Evolutionary conservation across 2,888 invertebrate species (phyloP), one percentile per base, ranked within the genome.

Genomic region (Yponomeuta malinellus): DNA sequence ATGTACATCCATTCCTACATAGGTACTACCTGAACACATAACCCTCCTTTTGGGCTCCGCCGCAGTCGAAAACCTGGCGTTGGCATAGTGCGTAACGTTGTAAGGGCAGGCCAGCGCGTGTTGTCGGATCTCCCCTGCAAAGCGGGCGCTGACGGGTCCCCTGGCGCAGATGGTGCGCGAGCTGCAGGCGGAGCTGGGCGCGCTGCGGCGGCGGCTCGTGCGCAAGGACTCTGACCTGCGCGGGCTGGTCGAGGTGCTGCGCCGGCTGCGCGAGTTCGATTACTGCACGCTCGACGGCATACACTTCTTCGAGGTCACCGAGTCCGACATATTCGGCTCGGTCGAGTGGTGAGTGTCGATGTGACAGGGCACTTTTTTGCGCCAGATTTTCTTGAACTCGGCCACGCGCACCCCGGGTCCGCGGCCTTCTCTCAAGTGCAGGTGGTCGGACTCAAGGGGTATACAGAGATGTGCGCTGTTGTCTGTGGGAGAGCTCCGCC

Each of bases 231-330:
- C 87, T 0, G 94, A 94, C 81, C 84, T 93, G 72, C 88, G 88
- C 66, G 92, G 92, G 10, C 86, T 94, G 71, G 78, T 94, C 69
- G 92, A 94, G 79, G 86, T 93, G 75, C 85, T 94, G 78, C 86
- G 93, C 12, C 82, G 93, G 5, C 89, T 93, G 63, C 79, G 91
- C 0, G 89, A 89, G 75, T 87, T 88, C 74, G 93, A 93, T 80
- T 78, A 81, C 80, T 92, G 93, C 89, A 86, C 88, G 72, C 83
- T 93, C 1, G 87, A 93, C 59, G 93, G 90, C 29, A 92, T 94
- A 74, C 88, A 87, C 76, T 94, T 94, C 81, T 90, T 85, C 75
- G 93, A 92, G 72, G 89, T 94, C 81, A 89, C 90, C 0, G 86
- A 89, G 74, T 84, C 86, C 0, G 90, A 92, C 71, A 90, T 92